phyloP scores from a whole-genome alignment of 2,113 vertebrate species.

The Chlamydotis undulata region DNA sequence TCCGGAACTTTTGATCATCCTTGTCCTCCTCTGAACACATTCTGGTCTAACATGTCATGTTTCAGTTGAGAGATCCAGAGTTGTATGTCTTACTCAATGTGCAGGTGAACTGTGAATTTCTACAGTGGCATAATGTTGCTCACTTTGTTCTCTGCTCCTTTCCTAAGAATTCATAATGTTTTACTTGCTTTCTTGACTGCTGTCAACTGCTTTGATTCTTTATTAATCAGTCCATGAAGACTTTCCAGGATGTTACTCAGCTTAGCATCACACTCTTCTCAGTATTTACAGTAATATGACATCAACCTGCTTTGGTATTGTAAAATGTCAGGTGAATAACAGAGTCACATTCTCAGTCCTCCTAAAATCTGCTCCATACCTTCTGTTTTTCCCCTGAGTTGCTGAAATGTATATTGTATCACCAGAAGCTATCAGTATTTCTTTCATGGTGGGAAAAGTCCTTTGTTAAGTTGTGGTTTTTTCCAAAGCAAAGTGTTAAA shows the following conservation, averaged over 20 bases:
- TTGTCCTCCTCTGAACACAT: background rate
- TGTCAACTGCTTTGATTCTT: background rate
- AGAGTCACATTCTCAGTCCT: background rate
- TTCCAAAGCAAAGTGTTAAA: background rate
- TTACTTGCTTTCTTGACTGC: background rate
- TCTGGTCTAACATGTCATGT: background rate
- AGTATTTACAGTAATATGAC: background rate
- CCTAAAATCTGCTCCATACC: background rate
- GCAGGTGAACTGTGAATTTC: background rate
- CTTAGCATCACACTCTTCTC: background rate
- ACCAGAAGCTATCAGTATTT: background rate
- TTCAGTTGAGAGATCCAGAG: background rate
- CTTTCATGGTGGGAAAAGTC: background rate
- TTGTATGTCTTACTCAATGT: background rate
- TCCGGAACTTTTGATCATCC: background rate
- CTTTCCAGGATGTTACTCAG: background rate
- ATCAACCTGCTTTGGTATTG: background rate
- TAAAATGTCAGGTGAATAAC: background rate
- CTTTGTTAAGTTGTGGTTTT: background rate
- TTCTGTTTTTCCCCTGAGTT: background rate
- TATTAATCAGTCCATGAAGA: background rate
- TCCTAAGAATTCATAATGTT: background rate
- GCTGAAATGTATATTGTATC: background rate
- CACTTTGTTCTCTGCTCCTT: background rate
- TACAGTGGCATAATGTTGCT: background rate